Evolutionary conservation across 2,113 vertebrate species (phyloP).

Genomic region (Heterotis niloticus): DNA sequence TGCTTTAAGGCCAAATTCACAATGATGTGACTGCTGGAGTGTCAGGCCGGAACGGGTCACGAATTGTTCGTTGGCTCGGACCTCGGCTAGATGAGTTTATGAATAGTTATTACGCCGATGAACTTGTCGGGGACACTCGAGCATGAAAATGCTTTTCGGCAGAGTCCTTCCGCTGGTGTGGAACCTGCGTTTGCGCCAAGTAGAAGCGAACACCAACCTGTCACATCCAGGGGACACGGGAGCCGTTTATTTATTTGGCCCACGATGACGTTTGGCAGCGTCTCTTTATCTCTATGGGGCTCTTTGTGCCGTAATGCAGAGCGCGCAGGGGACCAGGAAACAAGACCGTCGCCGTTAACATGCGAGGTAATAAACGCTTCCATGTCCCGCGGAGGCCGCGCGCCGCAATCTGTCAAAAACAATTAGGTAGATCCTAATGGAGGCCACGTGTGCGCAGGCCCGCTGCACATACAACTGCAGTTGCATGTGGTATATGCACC

Average conservation of each 20-base stretch:
- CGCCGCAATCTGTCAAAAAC: conserved; percentile 26
- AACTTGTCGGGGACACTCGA: not conserved
- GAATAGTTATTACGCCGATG: too few relatives aligned
- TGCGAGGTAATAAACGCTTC: conserved; percentile 26
- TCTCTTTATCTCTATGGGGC: conserved; percentile 10
- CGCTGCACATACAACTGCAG: not conserved
- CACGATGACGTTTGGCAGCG: not conserved
- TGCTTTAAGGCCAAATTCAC: too few relatives aligned
- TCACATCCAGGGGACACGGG: not conserved
- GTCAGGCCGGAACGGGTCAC: too few relatives aligned
- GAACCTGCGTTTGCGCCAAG: conserved; percentile 1
- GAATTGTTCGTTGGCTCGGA: too few relatives aligned
- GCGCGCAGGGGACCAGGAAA: conserved; percentile 18
- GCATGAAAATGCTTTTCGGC: conserved; percentile 3
- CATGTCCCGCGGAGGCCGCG: conserved; percentile 23
- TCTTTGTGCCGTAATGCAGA: conserved; percentile 5
- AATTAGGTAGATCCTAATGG: conserved; percentile 24
- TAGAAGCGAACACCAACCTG: not conserved
- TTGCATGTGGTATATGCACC: conserved; percentile 21
- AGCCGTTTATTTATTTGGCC: not conserved
- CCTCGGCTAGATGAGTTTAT: too few relatives aligned
- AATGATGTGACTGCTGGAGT: too few relatives aligned
- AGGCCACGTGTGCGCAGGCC: conserved; percentile 13
- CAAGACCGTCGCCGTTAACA: conserved; percentile 16
- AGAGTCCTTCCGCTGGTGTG: not conserved